Evolutionary conservation across 1,140 invertebrate genomes (phyloP).

Genomic region (Paramacrobiotus metropolitanus): DNA sequence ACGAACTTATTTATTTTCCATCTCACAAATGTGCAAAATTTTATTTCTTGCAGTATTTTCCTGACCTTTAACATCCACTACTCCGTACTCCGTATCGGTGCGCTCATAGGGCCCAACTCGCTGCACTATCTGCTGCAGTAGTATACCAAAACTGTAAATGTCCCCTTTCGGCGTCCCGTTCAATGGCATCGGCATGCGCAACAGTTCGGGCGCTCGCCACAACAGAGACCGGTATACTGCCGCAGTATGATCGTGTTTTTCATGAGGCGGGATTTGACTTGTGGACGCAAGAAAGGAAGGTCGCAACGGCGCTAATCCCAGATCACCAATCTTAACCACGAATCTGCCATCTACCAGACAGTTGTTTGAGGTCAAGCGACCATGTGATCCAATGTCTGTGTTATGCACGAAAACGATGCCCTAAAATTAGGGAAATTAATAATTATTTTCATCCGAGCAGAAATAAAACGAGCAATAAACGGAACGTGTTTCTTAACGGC

Average conservation of each 20-base stretch:
- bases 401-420: constrained; percentile 81
- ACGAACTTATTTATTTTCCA: neutral
- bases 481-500: too few relatives aligned
- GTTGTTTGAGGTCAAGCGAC: constrained; percentile 83
- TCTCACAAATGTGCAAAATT: neutral
- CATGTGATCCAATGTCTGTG: constrained; percentile 70
- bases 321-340: constrained; percentile 88
- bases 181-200: constrained; percentile 30
- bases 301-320: constrained; percentile 51
- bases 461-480: too few relatives aligned
- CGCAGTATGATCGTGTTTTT: neutral
- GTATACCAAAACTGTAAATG: constrained; percentile 64
- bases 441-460: too few relatives aligned
- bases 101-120: constrained; percentile 40
- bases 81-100: neutral
- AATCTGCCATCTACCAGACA: constrained; percentile 93
- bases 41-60: neutral
- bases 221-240: constrained; percentile 22
- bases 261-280: neutral
- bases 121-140: constrained; percentile 58
- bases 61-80: neutral
- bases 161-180: constrained; percentile 54
- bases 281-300: neutral
- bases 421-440: constrained; percentile 24
- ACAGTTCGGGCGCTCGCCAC: constrained; percentile 77